Evolutionary conservation across 1,140 invertebrate species (phyloP), one percentile per base, ranked within the genome.

Genomic region (Lasioglossum albipes): DNA sequence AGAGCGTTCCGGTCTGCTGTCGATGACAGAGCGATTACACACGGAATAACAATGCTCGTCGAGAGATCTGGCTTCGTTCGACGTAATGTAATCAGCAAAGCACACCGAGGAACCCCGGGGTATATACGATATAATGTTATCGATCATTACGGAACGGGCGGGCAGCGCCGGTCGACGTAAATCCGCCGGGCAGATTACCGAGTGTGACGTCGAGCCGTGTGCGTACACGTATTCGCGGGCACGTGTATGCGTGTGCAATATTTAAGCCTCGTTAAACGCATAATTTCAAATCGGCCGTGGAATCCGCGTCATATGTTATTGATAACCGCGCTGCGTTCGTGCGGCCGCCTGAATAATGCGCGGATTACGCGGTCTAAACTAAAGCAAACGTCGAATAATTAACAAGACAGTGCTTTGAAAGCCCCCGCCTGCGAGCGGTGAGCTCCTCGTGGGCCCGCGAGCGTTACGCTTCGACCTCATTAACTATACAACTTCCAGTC

Each of bases 191-290:
- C 61, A n/a, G 77, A 79, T 79, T 79, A 79, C 62, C 69, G 49
- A 62, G 1, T n/a, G 22, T 36, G 16, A 22, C 70, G 61, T 79
- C 42, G 27, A 62, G 49, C 13, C 16, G 52, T 52, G 52, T 52
- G 13, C 5, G 54, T 57, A 57, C 69, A 45, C 36, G 7, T 9
- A 45, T 9, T 1, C 12, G 1, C 12, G 1, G 36, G 9, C 12
- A 9, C 12, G 45, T 12, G 71, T 16, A 27, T 52, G 49, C 18
- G 22, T 31, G 49, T 66, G 77, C 49, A 79, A 79, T 74, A 74
- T 79, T 79, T 79, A 79, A 73, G 77, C 77, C 77, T 74, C 71
- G 77, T 79, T 79, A 79, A 74, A 73, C 77, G 70, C 70, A 52
- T 79, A 79, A 79, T 79, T 79, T 79, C 77, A 74, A 79, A 79